phyloP scores from a whole-genome alignment of 2,888 invertebrate genomes.

The Phania funesta region DNA sequence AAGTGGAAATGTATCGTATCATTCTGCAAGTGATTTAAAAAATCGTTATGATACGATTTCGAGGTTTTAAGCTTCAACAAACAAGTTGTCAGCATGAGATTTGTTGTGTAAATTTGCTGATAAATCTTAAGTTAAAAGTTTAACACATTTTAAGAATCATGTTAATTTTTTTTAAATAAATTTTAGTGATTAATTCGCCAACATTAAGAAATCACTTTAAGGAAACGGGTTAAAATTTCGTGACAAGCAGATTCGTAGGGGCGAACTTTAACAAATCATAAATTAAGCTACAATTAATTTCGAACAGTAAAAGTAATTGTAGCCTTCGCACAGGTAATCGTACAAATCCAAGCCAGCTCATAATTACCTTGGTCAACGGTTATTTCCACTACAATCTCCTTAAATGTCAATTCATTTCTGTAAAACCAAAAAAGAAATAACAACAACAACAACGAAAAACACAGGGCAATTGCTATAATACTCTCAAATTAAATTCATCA shows the following conservation, averaged over 20 bases:
- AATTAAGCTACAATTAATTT: slow-evolving; percentile 35
- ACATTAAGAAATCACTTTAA: background rate
- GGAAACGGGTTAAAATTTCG: slow-evolving; percentile 18
- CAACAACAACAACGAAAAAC: background rate
- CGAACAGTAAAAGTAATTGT: slow-evolving; percentile 49
- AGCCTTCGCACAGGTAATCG: background rate
- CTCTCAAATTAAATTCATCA: slow-evolving; percentile 13
- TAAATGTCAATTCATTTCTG: slow-evolving; percentile 63
- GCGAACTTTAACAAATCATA: slow-evolving; percentile 18
- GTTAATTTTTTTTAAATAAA: background rate
- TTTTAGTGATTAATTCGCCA: background rate
- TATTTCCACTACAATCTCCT: slow-evolving; percentile 57
- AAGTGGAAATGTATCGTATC: background rate
- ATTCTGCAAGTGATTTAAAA: background rate
- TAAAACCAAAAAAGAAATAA: background rate
- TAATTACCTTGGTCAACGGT: slow-evolving; percentile 57
- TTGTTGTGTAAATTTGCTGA: too few species aligned
- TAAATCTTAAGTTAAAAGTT: too few species aligned
- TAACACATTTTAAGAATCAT: background rate
- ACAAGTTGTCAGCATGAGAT: too few species aligned
- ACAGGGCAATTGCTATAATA: background rate
- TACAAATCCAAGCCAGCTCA: background rate
- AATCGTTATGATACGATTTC: background rate
- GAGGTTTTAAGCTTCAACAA: background rate
- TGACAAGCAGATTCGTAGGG: background rate